Conservation (phyloP, 2,113 vertebrate genomes). For the Ariopsis seemanni region DNA sequence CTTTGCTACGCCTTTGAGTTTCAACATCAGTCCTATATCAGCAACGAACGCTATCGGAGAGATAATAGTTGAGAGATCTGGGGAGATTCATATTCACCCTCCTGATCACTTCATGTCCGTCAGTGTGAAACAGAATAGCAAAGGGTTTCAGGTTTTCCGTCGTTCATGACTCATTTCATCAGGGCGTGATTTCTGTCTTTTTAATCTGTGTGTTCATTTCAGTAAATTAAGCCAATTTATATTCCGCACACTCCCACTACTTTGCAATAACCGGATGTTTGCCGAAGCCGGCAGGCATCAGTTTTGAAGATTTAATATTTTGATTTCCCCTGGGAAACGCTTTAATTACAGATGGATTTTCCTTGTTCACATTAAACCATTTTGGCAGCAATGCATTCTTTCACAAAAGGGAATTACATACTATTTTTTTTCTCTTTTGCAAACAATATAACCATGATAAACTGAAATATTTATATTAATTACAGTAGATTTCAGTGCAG, state of each 20-base stretch:
- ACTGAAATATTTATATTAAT: not conserved
- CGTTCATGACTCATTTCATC: slow-evolving; percentile 18
- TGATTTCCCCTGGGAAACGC: slow-evolving; percentile 48
- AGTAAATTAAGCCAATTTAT: slow-evolving; percentile 29
- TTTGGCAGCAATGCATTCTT: slow-evolving; percentile 17
- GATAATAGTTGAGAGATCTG: not conserved
- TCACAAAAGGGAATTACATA: not conserved
- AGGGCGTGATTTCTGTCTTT: slow-evolving; percentile 31
- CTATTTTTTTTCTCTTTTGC: not conserved
- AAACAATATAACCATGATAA: not conserved
- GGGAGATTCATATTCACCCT: not conserved
- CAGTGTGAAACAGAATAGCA: not conserved
- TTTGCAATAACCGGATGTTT: slow-evolving; percentile 48
- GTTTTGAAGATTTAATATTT: slow-evolving; percentile 40
- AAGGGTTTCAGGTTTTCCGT: not conserved
- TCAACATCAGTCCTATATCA: not conserved
- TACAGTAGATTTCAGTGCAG: not conserved
- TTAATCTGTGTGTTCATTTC: slow-evolving; percentile 36
- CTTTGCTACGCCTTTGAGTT: slow-evolving; percentile 49
- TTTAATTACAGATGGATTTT: slow-evolving; percentile 40
- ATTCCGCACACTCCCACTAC: slow-evolving; percentile 34
- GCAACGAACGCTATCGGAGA: not conserved
- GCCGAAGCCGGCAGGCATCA: slow-evolving; percentile 29
- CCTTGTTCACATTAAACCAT: not conserved
- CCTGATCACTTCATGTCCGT: not conserved